Conservation (phyloP, 2,888 invertebrate genomes). For the Helicoverpa assulta region DNA sequence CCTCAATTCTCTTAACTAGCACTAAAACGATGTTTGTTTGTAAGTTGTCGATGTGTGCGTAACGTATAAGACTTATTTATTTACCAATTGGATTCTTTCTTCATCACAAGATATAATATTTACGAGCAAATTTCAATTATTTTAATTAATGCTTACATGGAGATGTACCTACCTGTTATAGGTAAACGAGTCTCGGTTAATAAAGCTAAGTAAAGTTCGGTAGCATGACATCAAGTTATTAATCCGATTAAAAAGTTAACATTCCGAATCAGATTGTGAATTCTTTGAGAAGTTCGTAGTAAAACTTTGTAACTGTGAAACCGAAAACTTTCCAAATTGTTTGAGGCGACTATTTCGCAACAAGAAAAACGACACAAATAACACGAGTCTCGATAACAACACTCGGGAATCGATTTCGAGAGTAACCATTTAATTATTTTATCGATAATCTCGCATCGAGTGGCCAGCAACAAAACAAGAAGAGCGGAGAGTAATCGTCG, state of each 20-base stretch:
- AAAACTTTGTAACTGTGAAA: conserved; percentile 49
- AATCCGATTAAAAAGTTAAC: conserved; percentile 63
- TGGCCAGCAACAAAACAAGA: conserved; percentile 84
- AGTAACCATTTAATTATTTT: conserved; percentile 91
- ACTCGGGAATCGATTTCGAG: conserved; percentile 90
- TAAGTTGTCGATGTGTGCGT: conserved; percentile 17
- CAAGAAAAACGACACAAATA: conserved; percentile 87
- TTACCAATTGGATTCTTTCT: conserved; percentile 35
- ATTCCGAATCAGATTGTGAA: conserved; percentile 56
- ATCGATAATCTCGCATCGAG: conserved; percentile 89
- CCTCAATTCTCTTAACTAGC: conserved; percentile 34
- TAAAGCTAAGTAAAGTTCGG: conserved; percentile 24
- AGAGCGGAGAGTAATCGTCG: conserved; percentile 87
- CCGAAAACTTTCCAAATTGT: conserved; percentile 54
- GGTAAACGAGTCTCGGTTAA: conserved; percentile 28
- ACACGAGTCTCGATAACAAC: conserved; percentile 87
- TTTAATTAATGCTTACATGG: conserved; percentile 34
- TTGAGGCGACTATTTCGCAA: conserved; percentile 73
- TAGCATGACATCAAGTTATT: conserved; percentile 52
- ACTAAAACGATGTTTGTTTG: conserved; percentile 16
- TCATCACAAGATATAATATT: conserved; percentile 21
- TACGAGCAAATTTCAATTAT: conserved; percentile 39
- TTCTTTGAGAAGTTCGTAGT: conserved; percentile 48
- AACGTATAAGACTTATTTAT: conserved; percentile 15
- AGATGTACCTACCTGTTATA: conserved; percentile 23